A percentile compares a stretch with the other conserved stretches of the same genome.
Conservation (phyloP, 2,888 invertebrate species). For the Tuta absoluta region DNA sequence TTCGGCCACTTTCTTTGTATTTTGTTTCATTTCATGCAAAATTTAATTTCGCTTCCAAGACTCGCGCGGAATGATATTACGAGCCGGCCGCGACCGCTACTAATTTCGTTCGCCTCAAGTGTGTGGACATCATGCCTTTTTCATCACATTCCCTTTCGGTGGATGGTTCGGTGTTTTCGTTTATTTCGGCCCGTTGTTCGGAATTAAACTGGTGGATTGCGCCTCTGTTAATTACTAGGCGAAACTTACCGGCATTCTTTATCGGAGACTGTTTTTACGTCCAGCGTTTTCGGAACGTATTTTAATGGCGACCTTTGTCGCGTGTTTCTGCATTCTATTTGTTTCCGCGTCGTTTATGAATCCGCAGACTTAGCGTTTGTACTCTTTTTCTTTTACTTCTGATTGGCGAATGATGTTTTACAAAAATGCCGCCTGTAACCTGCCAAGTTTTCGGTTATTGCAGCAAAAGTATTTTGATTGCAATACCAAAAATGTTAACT, state of each 20-base stretch:
- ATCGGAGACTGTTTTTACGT: constrained; percentile 38
- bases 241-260: constrained; percentile 61
- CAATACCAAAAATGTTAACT: background rate
- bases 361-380: constrained; percentile 24
- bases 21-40: constrained; percentile 80
- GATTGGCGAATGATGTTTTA: constrained; percentile 3
- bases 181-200: constrained; percentile 70
- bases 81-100: constrained; percentile 66
- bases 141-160: constrained; percentile 80
- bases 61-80: constrained; percentile 77
- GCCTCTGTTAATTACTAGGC: constrained; percentile 75
- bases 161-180: constrained; percentile 67
- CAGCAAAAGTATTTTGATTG: background rate
- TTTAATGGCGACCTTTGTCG: constrained; percentile 22
- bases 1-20: constrained; percentile 78
- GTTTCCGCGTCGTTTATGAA: constrained; percentile 32
- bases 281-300: constrained; percentile 14
- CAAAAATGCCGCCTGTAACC: background rate
- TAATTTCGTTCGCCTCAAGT: constrained; percentile 78
- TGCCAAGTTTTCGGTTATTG: constrained; percentile 4
- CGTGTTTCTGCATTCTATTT: constrained; percentile 26
- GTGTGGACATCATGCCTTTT: constrained; percentile 78
- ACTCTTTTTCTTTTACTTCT: background rate
- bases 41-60: constrained; percentile 82
- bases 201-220: constrained; percentile 75